A percentile compares a stretch with the other conserved stretches of the same genome.
Evolutionary conservation across 1,140 invertebrate genomes (phyloP).

Genomic region (Drosophila oshimai): DNA sequence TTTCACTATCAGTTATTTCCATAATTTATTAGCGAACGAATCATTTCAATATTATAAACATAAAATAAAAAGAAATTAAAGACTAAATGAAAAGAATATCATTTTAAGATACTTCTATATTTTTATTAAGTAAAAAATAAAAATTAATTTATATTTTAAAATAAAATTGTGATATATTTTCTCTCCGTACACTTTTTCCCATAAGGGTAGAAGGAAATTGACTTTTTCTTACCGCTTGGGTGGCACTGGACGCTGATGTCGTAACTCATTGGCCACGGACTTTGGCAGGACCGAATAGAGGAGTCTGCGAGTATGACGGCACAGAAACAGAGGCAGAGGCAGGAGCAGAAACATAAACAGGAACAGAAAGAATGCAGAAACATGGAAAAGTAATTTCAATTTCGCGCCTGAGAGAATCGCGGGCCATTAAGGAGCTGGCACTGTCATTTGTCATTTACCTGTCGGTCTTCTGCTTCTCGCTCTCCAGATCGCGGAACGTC

Average conservation of each 20-base stretch:
- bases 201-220: conserved; percentile 14
- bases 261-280: conserved; percentile 95
- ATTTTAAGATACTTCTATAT: too few species aligned
- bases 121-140: background rate
- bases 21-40: too few species aligned
- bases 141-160: background rate
- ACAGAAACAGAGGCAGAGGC: background rate
- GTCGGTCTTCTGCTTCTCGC: conserved; percentile 98
- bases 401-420: conserved; percentile 73
- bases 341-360: conserved; percentile 2
- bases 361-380: conserved; percentile 19
- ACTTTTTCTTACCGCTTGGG: conserved; percentile 85
- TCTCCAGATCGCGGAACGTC: conserved; percentile 96
- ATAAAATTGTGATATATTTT: background rate
- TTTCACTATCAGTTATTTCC: too few species aligned
- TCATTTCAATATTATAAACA: too few species aligned
- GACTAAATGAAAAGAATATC: too few species aligned
- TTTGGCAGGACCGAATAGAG: conserved; percentile 97
- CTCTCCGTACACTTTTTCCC: conserved; percentile 4
- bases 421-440: conserved; percentile 49
- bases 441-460: conserved; percentile 85
- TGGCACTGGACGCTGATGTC: conserved; percentile 93
- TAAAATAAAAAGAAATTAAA: too few species aligned
- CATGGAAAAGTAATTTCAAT: conserved; percentile 75
- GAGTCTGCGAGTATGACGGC: too few species aligned